A percentile compares a stretch with the other conserved stretches of the same genome.
Conservation (phyloP, 2,797 vertebrate species). For the Scolopax bukidnonensis region DNA sequence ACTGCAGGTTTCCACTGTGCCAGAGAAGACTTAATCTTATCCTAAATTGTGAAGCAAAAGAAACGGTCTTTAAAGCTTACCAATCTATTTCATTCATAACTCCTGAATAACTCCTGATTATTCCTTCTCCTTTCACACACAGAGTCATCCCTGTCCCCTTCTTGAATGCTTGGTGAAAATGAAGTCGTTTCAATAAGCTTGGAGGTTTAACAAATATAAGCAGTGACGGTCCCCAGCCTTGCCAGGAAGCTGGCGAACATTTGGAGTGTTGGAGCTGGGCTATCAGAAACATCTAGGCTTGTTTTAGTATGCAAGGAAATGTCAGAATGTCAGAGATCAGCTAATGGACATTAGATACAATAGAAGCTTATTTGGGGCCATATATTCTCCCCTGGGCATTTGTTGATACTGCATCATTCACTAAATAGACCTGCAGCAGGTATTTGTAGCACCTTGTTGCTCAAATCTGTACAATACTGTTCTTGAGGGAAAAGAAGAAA, state of each 20-base stretch:
- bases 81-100: background rate
- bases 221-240: background rate
- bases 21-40: background rate
- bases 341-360: background rate
- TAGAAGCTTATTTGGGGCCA: background rate
- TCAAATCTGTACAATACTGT: background rate
- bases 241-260: background rate
- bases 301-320: background rate
- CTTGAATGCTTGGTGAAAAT: background rate
- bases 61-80: background rate
- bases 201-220: background rate
- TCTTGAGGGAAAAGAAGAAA: background rate
- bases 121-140: background rate
- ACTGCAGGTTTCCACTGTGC: background rate
- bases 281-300: background rate
- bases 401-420: background rate
- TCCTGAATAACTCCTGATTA: background rate
- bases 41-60: background rate
- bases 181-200: background rate
- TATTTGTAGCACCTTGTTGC: background rate
- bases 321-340: background rate
- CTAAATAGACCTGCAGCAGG: background rate
- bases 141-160: background rate
- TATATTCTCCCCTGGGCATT: background rate
- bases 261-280: background rate